Conservation (phyloP, 1,140 invertebrate genomes). For the Camponotus floridanus region DNA sequence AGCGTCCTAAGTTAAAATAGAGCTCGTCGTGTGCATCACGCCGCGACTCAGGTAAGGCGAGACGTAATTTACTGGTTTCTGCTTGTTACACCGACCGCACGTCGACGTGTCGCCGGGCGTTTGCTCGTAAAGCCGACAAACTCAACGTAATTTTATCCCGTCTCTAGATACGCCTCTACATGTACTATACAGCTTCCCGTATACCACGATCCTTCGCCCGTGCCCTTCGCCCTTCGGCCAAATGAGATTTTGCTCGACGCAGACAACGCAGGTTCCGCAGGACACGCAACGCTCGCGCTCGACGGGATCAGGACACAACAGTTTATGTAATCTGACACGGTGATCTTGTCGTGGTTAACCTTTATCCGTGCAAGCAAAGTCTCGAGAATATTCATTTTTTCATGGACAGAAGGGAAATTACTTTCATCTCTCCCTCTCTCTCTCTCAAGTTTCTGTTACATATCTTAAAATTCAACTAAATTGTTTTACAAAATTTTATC, state of each 20-base stretch:
- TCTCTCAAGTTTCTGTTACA: too few species aligned
- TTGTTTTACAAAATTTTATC: not conserved
- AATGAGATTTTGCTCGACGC: constrained; percentile 78
- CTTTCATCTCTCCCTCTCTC: not conserved
- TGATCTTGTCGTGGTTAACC: constrained; percentile 46
- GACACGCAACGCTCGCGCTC: constrained; percentile 45
- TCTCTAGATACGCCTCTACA: constrained; percentile 58
- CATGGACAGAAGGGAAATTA: not conserved
- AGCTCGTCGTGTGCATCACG: constrained; percentile 47
- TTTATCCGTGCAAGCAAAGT: constrained; percentile 1
- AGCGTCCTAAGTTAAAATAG: constrained; percentile 56
- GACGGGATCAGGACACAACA: constrained; percentile 59
- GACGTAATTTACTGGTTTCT: constrained; percentile 78
- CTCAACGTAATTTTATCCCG: constrained; percentile 79
- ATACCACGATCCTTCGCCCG: not conserved
- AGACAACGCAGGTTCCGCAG: constrained; percentile 26
- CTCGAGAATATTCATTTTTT: constrained; percentile 12
- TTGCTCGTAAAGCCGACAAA: constrained; percentile 78
- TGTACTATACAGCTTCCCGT: constrained; percentile 35
- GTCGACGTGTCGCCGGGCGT: constrained; percentile 67
- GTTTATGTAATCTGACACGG: constrained; percentile 46
- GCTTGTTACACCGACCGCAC: constrained; percentile 71
- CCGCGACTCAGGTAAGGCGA: constrained; percentile 66
- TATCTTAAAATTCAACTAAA: constrained; percentile 20
- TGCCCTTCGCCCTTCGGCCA: constrained; percentile 70